Evolutionary conservation across 2,888 invertebrate species (phyloP).

Genomic region (Eubasilissa splendida): DNA sequence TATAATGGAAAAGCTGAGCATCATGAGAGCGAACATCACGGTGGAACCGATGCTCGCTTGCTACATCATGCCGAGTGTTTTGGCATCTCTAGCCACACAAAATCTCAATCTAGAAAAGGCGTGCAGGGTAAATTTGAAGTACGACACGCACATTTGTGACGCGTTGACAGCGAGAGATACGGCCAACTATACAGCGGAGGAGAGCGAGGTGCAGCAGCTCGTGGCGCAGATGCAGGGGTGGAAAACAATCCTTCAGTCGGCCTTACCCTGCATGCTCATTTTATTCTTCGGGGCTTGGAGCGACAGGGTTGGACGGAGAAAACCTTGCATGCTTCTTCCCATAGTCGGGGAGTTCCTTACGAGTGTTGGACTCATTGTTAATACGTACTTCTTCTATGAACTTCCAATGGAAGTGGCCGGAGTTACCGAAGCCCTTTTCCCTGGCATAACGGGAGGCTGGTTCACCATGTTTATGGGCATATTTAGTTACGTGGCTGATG

Average conservation of each 20-base stretch:
- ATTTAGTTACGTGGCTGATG: constrained; percentile 91
- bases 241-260: constrained; percentile 89
- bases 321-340: constrained; percentile 88
- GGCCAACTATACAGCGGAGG: constrained; percentile 73
- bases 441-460: constrained; percentile 88
- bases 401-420: constrained; percentile 87
- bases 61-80: constrained; percentile 78
- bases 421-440: constrained; percentile 85
- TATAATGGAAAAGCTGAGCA: constrained; percentile 72
- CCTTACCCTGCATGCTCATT: constrained; percentile 85
- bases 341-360: constrained; percentile 87
- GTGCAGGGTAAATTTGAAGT: constrained; percentile 85
- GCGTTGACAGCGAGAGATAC: constrained; percentile 84
- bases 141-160: constrained; percentile 81
- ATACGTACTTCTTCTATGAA: constrained; percentile 85
- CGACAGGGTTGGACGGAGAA: constrained; percentile 78
- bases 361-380: constrained; percentile 83
- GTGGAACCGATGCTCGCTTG: constrained; percentile 84
- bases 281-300: constrained; percentile 88
- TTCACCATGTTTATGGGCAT: constrained; percentile 93
- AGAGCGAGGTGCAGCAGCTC: constrained; percentile 79
- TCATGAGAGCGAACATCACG: constrained; percentile 78
- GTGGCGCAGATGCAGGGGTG: constrained; percentile 88
- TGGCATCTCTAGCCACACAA: constrained; percentile 85
- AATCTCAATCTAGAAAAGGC: constrained; percentile 90